Percentiles rank a stretch among this genome's conserved stretches.
These are phyloP conservation scores for Clarias batrachus DNA, from an alignment of 2,113 vertebrate genomes.

Conservation along the genomic window DNA sequence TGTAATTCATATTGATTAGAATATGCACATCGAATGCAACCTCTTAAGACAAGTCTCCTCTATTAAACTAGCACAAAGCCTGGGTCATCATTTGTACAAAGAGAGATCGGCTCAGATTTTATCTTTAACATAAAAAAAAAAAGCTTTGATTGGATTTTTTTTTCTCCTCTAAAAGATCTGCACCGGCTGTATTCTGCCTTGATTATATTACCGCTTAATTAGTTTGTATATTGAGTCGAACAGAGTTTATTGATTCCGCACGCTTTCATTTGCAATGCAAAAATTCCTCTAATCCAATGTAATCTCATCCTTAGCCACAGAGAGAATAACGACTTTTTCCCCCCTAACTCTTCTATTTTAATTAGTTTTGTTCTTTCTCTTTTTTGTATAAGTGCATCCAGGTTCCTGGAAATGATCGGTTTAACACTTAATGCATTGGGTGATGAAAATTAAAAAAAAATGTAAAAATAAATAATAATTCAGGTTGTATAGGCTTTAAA, in stretches of 20 bases:
- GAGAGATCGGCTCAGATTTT: conserved; percentile 81
- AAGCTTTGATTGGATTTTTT: conserved; percentile 80
- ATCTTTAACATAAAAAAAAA: conserved; percentile 80
- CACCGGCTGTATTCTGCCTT: conserved; percentile 77
- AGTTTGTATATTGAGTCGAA: conserved; percentile 83
- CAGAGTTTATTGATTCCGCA: conserved; percentile 77
- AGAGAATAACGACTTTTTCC: conserved; percentile 61
- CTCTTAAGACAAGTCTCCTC: conserved; percentile 81
- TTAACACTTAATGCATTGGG: background rate
- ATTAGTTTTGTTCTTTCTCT: conserved; percentile 55
- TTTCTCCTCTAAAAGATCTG: conserved; percentile 68
- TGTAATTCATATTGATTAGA: conserved; percentile 85
- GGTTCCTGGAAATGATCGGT: background rate
- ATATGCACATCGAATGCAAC: conserved; percentile 81
- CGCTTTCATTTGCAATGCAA: conserved; percentile 82
- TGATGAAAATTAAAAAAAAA: background rate
- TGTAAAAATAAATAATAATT: background rate
- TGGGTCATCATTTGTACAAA: conserved; percentile 79
- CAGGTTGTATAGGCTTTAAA: background rate
- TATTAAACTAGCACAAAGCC: conserved; percentile 81
- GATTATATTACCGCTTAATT: conserved; percentile 83
- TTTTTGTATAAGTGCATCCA: background rate
- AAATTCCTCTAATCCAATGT: conserved; percentile 80
- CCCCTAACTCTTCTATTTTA: conserved; percentile 21
- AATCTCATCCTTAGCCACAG: conserved; percentile 78